A percentile compares a stretch with the other conserved stretches of the same genome.
phyloP scores from a whole-genome alignment of 2,113 vertebrate species.

The Pterocles orientalis region DNA sequence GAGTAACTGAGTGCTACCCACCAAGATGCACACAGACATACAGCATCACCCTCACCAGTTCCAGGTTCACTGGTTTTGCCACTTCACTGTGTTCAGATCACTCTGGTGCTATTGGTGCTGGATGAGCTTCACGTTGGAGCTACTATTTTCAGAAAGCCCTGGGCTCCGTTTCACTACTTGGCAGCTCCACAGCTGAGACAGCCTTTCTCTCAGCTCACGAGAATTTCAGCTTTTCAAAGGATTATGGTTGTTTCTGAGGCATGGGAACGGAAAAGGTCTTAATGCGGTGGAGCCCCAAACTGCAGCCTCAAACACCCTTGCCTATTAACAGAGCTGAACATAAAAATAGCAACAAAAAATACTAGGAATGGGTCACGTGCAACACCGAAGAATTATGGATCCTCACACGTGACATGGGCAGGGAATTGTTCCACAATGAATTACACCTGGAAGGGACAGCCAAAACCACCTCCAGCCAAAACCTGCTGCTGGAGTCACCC shows the following conservation, averaged over 20 bases:
- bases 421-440: neutral
- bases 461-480: neutral
- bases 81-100: neutral
- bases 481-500: rapidly evolving
- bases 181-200: neutral
- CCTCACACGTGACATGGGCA: neutral
- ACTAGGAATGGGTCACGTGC: neutral
- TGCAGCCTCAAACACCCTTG: neutral
- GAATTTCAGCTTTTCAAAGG: neutral
- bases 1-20: neutral
- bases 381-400: neutral
- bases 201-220: neutral
- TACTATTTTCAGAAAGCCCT: neutral
- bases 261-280: neutral
- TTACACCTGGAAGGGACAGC: neutral
- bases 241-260: neutral
- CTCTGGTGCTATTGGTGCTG: neutral
- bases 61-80: neutral
- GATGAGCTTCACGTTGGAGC: neutral
- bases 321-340: neutral
- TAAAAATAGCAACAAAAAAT: neutral
- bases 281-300: neutral
- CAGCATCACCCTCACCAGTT: neutral
- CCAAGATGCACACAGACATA: neutral
- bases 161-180: neutral